Conservation (phyloP, 2,113 vertebrate species). For the Oriolus oriolus region DNA sequence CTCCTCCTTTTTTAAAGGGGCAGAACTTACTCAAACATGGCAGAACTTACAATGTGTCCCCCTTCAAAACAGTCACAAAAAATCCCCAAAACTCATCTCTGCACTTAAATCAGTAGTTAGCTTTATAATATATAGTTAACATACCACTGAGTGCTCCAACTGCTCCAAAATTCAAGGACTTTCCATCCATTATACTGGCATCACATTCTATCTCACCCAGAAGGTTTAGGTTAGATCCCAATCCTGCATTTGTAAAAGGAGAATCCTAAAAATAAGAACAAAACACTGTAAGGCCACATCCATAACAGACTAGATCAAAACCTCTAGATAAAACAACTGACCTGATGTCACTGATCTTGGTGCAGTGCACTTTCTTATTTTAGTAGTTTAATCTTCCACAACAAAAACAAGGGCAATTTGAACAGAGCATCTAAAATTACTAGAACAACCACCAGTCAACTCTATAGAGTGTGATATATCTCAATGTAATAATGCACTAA, state of each 20-base stretch:
- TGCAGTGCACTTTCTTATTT: neutral
- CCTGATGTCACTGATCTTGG: neutral
- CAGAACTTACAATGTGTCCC: neutral
- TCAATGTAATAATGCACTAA: neutral
- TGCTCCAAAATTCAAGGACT: conserved; percentile 93
- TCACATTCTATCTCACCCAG: conserved; percentile 97
- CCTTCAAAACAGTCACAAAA: neutral
- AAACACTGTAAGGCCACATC: neutral
- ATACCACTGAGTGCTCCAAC: conserved; percentile 93
- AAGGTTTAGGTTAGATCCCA: conserved; percentile 97
- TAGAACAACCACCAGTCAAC: neutral
- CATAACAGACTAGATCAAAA: neutral
- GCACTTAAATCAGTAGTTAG: neutral
- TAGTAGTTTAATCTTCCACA: neutral
- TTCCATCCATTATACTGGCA: conserved; percentile 99
- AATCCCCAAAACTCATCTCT: neutral
- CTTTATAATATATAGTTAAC: neutral
- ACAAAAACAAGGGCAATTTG: neutral
- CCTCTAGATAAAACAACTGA: neutral
- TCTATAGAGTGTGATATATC: fast-evolving
- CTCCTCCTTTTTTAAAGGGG: neutral
- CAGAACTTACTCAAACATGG: neutral
- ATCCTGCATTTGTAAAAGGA: conserved; percentile 96
- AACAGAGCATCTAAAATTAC: neutral
- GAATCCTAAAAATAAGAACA: conserved; percentile 84